Conservation (phyloP, 2,113 vertebrate genomes). For the Hiodon tergisus region DNA sequence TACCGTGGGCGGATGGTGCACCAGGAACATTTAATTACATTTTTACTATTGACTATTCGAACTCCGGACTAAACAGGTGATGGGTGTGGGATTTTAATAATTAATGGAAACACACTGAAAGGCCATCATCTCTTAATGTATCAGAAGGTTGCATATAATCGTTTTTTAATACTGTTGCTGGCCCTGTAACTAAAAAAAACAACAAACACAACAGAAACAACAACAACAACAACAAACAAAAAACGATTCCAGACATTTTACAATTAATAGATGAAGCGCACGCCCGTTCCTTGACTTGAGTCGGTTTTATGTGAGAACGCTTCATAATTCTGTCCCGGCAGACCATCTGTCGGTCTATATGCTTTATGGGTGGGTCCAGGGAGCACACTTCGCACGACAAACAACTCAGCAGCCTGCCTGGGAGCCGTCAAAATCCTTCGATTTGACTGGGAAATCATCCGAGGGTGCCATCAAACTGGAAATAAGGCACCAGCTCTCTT, state of each 20-base stretch:
- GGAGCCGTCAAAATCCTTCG: constrained; percentile 50
- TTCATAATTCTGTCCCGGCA: constrained; percentile 48
- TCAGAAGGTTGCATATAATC: too few relatives aligned
- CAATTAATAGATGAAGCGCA: neutral
- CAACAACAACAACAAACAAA: too few relatives aligned
- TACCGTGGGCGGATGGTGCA: too few relatives aligned
- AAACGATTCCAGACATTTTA: too few relatives aligned
- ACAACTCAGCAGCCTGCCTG: constrained; percentile 46
- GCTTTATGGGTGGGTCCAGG: constrained; percentile 51
- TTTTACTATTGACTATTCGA: too few relatives aligned
- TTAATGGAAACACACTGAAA: neutral
- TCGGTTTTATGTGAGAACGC: constrained; percentile 20
- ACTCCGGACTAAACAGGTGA: too few relatives aligned
- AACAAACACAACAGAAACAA: neutral
- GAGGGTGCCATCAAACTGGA: constrained; percentile 52
- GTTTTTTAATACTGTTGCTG: neutral
- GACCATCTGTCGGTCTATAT: constrained; percentile 61
- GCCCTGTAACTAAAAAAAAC: neutral
- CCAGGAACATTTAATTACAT: too few relatives aligned
- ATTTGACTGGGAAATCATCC: constrained; percentile 69
- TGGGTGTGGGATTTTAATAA: neutral
- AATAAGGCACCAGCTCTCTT: constrained; percentile 11
- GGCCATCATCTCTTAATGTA: neutral
- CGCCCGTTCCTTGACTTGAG: too few relatives aligned
- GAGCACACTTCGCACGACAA: constrained; percentile 46